Conservation (phyloP, 2,113 vertebrate genomes). For the Plestiodon gilberti region DNA sequence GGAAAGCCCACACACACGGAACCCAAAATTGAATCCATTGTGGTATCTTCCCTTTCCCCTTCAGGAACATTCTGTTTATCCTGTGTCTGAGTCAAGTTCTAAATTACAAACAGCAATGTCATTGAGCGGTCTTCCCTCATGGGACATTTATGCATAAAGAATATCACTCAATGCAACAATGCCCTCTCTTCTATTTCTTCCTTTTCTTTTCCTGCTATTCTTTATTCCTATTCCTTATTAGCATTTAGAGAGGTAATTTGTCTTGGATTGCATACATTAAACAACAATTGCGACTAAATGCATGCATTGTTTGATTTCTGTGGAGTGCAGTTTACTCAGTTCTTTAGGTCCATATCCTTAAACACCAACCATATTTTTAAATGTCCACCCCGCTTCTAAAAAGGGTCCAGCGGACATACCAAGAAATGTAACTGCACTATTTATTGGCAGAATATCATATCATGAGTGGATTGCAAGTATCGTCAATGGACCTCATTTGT, state of each 20-base stretch:
- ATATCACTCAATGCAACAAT: constrained; percentile 51
- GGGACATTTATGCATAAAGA: constrained; percentile 43
- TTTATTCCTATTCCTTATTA: constrained; percentile 28
- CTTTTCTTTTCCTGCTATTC: not conserved
- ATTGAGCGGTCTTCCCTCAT: constrained; percentile 56
- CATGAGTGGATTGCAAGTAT: not conserved
- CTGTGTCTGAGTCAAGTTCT: constrained; percentile 50
- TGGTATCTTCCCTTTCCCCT: constrained; percentile 59
- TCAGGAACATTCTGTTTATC: constrained; percentile 60
- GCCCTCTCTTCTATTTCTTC: constrained; percentile 44
- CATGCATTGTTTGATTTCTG: constrained; percentile 7
- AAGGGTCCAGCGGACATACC: not conserved
- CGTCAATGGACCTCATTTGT: not conserved
- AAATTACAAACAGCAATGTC: constrained; percentile 71
- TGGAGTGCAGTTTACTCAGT: fast-evolving
- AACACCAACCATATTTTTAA: not conserved
- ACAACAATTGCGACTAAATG: constrained; percentile 9
- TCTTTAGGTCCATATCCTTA: not conserved
- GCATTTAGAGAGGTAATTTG: constrained; percentile 40
- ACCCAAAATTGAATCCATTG: constrained; percentile 47
- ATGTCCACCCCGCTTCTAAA: not conserved
- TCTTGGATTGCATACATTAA: constrained; percentile 38
- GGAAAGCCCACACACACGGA: constrained; percentile 26
- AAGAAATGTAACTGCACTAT: not conserved
- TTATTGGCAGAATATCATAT: not conserved